phyloP scores from a whole-genome alignment of 30 jellyfish, hydroid and myxozoan species.

The Aurelia sp. region DNA sequence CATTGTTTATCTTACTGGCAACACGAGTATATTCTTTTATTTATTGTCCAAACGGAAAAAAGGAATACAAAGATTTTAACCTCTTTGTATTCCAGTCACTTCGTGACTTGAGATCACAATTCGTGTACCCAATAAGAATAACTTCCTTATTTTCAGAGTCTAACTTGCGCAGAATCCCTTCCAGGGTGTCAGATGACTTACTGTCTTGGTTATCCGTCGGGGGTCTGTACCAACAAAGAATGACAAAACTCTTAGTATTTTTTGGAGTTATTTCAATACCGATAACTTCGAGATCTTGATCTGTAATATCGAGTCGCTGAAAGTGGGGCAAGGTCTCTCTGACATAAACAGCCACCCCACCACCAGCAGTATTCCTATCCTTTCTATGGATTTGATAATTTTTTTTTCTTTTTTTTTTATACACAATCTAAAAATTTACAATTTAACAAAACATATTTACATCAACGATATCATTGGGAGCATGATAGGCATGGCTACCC shows the following conservation, averaged over 20 bases:
- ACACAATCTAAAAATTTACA: too few relatives aligned
- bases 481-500: too few relatives aligned
- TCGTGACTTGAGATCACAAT: conserved; percentile 4
- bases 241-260: conserved; percentile 11
- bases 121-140: conserved; percentile 19
- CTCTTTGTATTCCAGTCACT: conserved; percentile 27
- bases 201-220: conserved; percentile 12
- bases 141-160: conserved; percentile 42
- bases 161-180: conserved; percentile 29
- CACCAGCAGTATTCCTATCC: too few relatives aligned
- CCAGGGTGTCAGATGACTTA: conserved; percentile 8
- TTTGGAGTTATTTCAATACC: conserved; percentile 25
- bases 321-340: too few relatives aligned
- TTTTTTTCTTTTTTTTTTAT: too few relatives aligned
- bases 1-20: conserved; percentile 12
- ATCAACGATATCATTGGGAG: too few relatives aligned
- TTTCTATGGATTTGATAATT: too few relatives aligned
- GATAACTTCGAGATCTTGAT: conserved; percentile 9
- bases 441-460: too few relatives aligned
- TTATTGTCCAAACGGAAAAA: conserved; percentile 8
- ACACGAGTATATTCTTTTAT: conserved; percentile 32
- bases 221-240: conserved; percentile 36
- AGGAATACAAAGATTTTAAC: conserved; percentile 24
- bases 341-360: too few relatives aligned
- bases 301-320: not conserved